These are phyloP conservation scores for Atopsyche davidsoni DNA, from an alignment of 1,140 invertebrate genomes.

Conservation along the genomic window DNA sequence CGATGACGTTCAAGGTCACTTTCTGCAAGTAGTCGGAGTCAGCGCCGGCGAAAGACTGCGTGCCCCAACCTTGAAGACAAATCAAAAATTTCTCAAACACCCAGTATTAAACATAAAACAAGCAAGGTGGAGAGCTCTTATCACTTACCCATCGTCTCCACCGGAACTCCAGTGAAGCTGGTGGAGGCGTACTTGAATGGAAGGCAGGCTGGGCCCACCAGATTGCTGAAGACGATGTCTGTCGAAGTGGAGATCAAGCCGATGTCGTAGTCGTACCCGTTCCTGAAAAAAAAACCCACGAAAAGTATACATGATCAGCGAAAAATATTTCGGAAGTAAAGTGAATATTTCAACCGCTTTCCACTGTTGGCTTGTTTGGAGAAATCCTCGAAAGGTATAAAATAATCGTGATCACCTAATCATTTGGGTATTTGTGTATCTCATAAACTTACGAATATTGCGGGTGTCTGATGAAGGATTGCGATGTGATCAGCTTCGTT, in stretches of 20 bases:
- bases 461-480: constrained; percentile 36
- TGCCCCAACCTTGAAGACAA: constrained; percentile 68
- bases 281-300: constrained; percentile 16
- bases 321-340: too few species aligned
- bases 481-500: constrained; percentile 31
- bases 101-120: too few species aligned
- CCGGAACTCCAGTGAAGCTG: constrained; percentile 43
- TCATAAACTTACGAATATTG: constrained; percentile 37
- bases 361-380: too few species aligned
- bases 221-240: constrained; percentile 47
- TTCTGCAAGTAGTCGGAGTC: constrained; percentile 52
- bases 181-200: constrained; percentile 50
- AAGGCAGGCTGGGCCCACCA: constrained; percentile 60
- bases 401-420: too few species aligned
- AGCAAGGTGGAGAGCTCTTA: too few species aligned
- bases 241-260: constrained; percentile 49
- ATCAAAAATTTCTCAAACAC: too few species aligned
- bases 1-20: constrained; percentile 54
- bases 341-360: too few species aligned
- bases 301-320: too few species aligned
- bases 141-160: constrained; percentile 52
- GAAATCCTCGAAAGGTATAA: too few species aligned
- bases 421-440: too few species aligned
- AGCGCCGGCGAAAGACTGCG: constrained; percentile 48
- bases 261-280: constrained; percentile 53